Evolutionary conservation across 2,797 vertebrate genomes (phyloP).

Genomic region (Manis javanica): DNA sequence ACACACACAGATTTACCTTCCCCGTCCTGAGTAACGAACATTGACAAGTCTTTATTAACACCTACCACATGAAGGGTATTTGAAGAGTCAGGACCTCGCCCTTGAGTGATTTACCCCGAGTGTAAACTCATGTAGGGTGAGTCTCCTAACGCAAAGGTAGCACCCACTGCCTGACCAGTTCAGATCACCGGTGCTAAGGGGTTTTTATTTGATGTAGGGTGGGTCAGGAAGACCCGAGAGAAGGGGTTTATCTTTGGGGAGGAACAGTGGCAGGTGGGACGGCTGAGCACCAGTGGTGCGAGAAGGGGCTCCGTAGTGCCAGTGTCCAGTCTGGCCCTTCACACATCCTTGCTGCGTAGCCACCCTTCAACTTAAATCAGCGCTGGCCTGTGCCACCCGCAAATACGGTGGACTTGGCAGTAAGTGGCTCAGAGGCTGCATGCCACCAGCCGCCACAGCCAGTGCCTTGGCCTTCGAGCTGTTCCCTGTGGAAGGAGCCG

Average conservation of each 20-base stretch:
- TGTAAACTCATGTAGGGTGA: background rate
- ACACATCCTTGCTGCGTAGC: too few relatives aligned
- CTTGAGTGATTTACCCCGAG: background rate
- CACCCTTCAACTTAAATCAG: background rate
- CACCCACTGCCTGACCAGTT: accelerated
- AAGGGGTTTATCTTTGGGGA: background rate
- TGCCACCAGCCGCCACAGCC: background rate
- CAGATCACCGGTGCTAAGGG: accelerated
- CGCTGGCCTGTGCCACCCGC: accelerated
- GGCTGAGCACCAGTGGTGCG: background rate
- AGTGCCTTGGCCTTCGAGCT: background rate
- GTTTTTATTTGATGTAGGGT: background rate
- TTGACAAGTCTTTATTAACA: background rate
- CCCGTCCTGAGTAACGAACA: background rate
- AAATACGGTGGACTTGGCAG: too few relatives aligned
- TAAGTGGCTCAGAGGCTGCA: background rate
- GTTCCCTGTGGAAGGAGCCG: background rate
- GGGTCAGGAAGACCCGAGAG: background rate
- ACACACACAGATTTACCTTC: background rate
- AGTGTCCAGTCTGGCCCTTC: background rate
- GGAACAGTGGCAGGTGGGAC: too few relatives aligned
- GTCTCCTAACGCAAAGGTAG: accelerated
- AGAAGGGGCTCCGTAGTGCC: background rate
- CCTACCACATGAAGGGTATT: background rate
- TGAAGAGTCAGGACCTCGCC: background rate